Conservation (phyloP, 2,113 vertebrate genomes). For the Bettongia penicillata region DNA sequence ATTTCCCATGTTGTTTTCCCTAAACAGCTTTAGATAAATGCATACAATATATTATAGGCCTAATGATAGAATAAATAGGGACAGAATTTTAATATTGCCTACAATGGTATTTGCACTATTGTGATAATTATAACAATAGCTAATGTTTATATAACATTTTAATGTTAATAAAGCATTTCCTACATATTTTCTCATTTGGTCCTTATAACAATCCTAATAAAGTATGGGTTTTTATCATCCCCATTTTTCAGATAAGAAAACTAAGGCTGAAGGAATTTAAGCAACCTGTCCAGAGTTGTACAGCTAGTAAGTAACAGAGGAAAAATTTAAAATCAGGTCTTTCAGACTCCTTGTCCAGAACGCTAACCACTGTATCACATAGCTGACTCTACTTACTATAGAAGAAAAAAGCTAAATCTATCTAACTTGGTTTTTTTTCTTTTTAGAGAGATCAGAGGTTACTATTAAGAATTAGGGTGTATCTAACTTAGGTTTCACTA, state of each 20-base stretch:
- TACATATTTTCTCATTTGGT: background rate
- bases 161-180: background rate
- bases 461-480: conserved; percentile 38
- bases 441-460: background rate
- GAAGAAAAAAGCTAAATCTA: background rate
- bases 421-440: background rate
- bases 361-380: background rate
- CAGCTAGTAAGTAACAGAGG: background rate
- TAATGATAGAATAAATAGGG: background rate
- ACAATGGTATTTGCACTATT: background rate
- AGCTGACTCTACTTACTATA: background rate
- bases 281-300: background rate
- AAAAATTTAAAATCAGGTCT: background rate
- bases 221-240: background rate
- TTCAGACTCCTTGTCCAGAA: background rate
- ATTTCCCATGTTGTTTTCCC: background rate
- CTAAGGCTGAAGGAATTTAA: background rate
- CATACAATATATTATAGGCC: background rate
- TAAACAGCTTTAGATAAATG: background rate
- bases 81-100: background rate
- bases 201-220: background rate
- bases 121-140: too few species aligned
- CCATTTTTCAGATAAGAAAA: background rate
- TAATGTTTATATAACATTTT: background rate
- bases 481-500: background rate